Evolutionary conservation across 1,140 invertebrate genomes (phyloP), one percentile per base, ranked within the genome.

Genomic region (Drosophila fuyamai): DNA sequence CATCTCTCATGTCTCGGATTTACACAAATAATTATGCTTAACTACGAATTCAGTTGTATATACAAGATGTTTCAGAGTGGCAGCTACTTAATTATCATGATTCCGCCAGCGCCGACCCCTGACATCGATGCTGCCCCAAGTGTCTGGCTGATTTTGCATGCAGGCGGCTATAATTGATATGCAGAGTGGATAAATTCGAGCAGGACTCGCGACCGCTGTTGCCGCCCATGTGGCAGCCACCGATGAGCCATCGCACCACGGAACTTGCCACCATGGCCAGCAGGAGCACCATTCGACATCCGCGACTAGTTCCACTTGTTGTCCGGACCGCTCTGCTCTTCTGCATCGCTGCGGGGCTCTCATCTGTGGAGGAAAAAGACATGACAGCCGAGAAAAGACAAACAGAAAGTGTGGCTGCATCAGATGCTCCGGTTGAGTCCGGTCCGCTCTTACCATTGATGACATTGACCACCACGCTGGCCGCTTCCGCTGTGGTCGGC

Each of bases 271-370:
- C 73, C 57, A 88, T 41, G 29, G 80, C 81, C 48, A 88, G 51
- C 12, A 74, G 36, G 36, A 88, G 72, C 18, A 50, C 29, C 47
- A 55, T 10, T 4, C 58, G 13, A 18, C n/a, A 41, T 14, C 47
- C n/a, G 6, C 75, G 41, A n/a, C 44, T 57, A 51, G 53, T 51
- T 16, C 47, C 36, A 48, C 16, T n/a, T 8, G 16, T 58, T 48
- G 23, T 23, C 23, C n/a, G 65, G 53, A 54, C 65, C 44, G 61
- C 83, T 72, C 50, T 77, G 14, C 96, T 96, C 79, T 97, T 96
- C 92, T 97, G 96, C 96, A 97, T 97, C 8, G 96, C 96, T 41
- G 96, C 96, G 67, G 96, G 96, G 92, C 96, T 96, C 90, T 97
- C 96, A 74, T 96, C 96, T 96, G 93, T 27, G 61, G n/a, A 56